A percentile compares a stretch with the other conserved stretches of the same genome.
Conservation (phyloP, 2,888 invertebrate species). For the Erpobdella octoculata region DNA sequence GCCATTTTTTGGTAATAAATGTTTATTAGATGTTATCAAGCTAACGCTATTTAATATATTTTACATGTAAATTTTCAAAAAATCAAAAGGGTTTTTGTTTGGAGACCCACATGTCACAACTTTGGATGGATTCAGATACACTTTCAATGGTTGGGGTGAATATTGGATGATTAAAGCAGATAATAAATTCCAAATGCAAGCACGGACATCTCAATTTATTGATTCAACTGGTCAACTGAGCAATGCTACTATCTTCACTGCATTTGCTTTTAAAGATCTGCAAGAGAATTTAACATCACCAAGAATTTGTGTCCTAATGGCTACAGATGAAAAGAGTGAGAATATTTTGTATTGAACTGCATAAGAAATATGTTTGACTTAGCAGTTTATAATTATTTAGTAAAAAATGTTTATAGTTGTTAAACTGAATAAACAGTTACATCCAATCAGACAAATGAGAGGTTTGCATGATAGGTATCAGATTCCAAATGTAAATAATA, state of each 20-base stretch:
- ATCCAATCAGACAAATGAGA: too few species aligned
- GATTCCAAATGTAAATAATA: too few species aligned
- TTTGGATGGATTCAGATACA: conserved; percentile 27
- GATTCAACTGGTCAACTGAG: not conserved
- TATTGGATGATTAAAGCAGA: conserved; percentile 24
- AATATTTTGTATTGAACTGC: too few species aligned
- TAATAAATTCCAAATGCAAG: conserved; percentile 13
- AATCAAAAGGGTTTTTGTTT: conserved; percentile 27
- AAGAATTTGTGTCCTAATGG: conserved; percentile 3
- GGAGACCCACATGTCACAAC: conserved; percentile 31
- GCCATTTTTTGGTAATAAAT: conserved; percentile 22
- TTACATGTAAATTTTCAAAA: too few species aligned
- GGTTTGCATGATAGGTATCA: too few species aligned
- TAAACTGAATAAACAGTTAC: too few species aligned
- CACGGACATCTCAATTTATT: not conserved
- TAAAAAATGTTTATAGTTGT: too few species aligned
- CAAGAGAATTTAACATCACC: not conserved
- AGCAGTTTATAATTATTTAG: too few species aligned
- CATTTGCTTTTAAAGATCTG: conserved; percentile 17
- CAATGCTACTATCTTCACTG: conserved; percentile 23
- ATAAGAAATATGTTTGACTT: too few species aligned
- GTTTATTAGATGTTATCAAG: too few species aligned
- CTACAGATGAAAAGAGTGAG: not conserved
- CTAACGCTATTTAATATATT: too few species aligned
- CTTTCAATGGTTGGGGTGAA: conserved; percentile 31